phyloP scores from a whole-genome alignment of 2,797 vertebrate species.

The Chelon labrosus region DNA sequence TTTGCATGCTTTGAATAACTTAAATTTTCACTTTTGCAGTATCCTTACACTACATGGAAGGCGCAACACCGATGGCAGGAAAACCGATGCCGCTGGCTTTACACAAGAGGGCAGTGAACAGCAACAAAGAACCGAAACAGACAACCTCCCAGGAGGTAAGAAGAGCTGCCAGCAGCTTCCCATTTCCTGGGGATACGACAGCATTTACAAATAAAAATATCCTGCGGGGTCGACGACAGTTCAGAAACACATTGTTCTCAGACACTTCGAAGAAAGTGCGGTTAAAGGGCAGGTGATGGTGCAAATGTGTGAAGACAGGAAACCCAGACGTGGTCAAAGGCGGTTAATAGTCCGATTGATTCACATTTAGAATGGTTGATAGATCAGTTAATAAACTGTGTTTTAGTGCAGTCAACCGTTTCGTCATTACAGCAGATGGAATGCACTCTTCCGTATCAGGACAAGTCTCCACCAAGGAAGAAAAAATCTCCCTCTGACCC shows the following conservation, averaged over 20 bases:
- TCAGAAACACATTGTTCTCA: background rate
- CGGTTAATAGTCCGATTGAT: no score
- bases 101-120: constrained; percentile 38
- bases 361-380: no score
- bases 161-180: background rate
- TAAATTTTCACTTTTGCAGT: constrained; percentile 40
- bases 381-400: background rate
- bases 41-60: constrained; percentile 42
- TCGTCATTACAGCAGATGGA: constrained; percentile 65
- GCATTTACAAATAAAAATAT: background rate
- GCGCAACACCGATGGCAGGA: constrained; percentile 33
- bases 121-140: constrained; percentile 39
- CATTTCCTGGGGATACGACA: no score
- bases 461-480: constrained; percentile 71
- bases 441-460: constrained; percentile 30
- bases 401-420: background rate
- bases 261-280: background rate
- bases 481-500: constrained; percentile 44
- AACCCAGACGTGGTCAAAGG: background rate
- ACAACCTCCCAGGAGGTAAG: constrained; percentile 66
- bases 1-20: no score
- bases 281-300: background rate
- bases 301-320: background rate
- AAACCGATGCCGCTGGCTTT: constrained; percentile 19
- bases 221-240: background rate